Percentiles rank a stretch among this genome's conserved stretches.
Evolutionary conservation across 2,888 invertebrate species (phyloP).

Genomic region (Palloptera scutellata): DNA sequence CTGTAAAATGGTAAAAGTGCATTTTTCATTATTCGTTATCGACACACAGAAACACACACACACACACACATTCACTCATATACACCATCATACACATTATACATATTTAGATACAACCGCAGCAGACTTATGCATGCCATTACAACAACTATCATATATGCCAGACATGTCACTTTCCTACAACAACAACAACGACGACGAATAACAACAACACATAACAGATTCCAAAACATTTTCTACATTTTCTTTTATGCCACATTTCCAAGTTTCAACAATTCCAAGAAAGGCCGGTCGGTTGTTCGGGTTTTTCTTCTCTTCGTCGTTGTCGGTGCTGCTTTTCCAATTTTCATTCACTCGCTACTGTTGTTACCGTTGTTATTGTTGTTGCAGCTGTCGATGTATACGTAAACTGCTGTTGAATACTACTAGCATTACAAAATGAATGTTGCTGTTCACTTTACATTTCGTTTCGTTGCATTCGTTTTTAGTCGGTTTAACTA

Average conservation of each 20-base stretch:
- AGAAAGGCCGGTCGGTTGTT: slow-evolving; percentile 31
- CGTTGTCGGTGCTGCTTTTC: slow-evolving; percentile 2
- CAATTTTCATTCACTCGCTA: too few relatives aligned
- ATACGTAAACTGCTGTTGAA: too few relatives aligned
- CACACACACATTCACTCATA: not conserved
- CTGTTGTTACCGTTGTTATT: not conserved
- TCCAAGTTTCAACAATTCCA: slow-evolving; percentile 24
- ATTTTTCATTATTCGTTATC: slow-evolving; percentile 24
- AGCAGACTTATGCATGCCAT: too few relatives aligned
- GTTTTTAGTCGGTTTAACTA: too few relatives aligned
- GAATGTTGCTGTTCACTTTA: too few relatives aligned
- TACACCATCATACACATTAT: too few relatives aligned
- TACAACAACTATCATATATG: not conserved
- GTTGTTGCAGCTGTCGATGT: slow-evolving; percentile 12
- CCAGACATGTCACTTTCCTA: not conserved
- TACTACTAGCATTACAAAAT: too few relatives aligned
- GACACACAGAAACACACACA: not conserved
- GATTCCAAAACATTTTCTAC: slow-evolving; percentile 19
- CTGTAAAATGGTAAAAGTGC: slow-evolving; percentile 25
- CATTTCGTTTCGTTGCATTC: too few relatives aligned
- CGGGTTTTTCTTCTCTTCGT: slow-evolving; percentile 20
- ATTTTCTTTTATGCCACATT: slow-evolving; percentile 20
- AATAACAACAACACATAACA: not conserved
- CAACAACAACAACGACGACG: not conserved
- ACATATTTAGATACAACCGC: too few relatives aligned